A percentile compares a stretch with the other conserved stretches of the same genome.
Conservation (phyloP, 1,140 invertebrate species). For the Drosophila tsacasi region DNA sequence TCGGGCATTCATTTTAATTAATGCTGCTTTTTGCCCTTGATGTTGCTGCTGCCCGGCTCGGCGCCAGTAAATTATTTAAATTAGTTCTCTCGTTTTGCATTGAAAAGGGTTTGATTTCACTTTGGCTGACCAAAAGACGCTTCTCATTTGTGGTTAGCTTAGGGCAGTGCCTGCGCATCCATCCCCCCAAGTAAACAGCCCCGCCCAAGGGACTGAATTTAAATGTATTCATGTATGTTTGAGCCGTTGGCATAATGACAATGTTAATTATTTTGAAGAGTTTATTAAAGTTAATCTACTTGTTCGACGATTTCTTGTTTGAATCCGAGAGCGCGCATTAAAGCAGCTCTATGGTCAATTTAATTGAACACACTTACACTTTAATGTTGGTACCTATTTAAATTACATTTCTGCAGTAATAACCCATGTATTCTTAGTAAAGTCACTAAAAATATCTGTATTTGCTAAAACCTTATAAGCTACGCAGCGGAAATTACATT, state of each 20-base stretch:
- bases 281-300: conserved; percentile 18
- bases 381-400: too few relatives aligned
- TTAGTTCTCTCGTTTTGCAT: conserved; percentile 63
- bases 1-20: conserved; percentile 50
- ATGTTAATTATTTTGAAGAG: conserved; percentile 31
- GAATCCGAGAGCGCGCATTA: not conserved
- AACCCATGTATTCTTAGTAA: too few relatives aligned
- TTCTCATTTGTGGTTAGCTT: conserved; percentile 51
- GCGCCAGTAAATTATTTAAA: conserved; percentile 67
- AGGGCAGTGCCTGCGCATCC: not conserved
- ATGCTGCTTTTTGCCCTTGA: conserved; percentile 30
- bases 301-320: not conserved
- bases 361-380: not conserved
- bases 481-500: too few relatives aligned
- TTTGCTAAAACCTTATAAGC: too few relatives aligned
- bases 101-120: conserved; percentile 65
- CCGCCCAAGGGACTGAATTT: conserved; percentile 2
- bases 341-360: not conserved
- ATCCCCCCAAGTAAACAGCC: not conserved
- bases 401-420: too few relatives aligned
- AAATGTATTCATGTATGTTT: conserved; percentile 8
- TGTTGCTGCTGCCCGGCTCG: not conserved
- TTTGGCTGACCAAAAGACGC: conserved; percentile 55
- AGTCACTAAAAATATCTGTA: too few relatives aligned
- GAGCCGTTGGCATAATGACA: conserved; percentile 34